Percentiles rank a stretch among this genome's conserved stretches.
phyloP scores from a whole-genome alignment of 2,113 vertebrate species.

The Rhabdomys dilectus region DNA sequence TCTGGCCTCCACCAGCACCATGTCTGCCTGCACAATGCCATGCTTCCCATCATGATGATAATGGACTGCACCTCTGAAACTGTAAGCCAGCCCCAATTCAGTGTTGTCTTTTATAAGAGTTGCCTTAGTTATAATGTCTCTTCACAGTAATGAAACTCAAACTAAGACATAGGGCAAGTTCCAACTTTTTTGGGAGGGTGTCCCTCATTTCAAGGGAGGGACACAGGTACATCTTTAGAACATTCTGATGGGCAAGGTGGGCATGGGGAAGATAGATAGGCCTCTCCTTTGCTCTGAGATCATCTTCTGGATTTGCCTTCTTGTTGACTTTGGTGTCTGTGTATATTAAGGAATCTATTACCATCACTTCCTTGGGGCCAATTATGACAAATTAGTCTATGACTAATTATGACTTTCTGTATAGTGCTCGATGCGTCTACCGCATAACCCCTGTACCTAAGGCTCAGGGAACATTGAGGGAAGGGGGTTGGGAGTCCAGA shows the following conservation, averaged over 20 bases:
- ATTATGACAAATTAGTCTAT: not conserved
- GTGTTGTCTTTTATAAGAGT: no score
- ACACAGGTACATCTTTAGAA: not conserved
- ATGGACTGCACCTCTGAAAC: no score
- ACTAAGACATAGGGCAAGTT: no score
- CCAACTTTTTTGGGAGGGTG: not conserved
- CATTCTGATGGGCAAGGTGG: not conserved
- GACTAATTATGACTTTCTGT: not conserved
- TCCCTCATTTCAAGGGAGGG: not conserved
- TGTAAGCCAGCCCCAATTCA: no score
- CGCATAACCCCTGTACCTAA: not conserved
- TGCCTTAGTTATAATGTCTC: no score
- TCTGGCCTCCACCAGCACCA: no score
- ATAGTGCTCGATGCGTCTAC: not conserved
- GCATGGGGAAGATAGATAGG: not conserved
- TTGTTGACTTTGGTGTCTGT: constrained; percentile 26
- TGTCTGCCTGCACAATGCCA: no score
- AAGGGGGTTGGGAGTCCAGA: not conserved
- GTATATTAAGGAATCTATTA: not conserved
- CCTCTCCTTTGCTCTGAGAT: not conserved
- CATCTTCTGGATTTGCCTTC: constrained; percentile 24
- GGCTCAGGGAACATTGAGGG: not conserved
- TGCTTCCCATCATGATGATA: no score
- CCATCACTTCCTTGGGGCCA: not conserved
- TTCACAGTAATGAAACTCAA: no score